Base-by-base conservation (phyloP, 1,140 invertebrate species). In the Drosophila hydei region DNA sequence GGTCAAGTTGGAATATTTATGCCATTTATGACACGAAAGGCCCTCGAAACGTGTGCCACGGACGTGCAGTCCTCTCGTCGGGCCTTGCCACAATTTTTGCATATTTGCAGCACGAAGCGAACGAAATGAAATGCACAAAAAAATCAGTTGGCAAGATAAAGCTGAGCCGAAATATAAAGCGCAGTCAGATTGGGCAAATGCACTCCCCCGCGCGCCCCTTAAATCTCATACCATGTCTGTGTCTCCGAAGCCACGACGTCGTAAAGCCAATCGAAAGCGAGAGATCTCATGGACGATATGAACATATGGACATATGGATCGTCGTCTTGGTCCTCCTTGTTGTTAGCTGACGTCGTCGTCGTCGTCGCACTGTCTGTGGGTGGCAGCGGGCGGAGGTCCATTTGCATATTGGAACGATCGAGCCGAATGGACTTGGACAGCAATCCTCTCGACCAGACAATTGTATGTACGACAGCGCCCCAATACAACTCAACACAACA, bases 1-100 rank as follows among this genome's bases (percentile, higher is more conserved):
- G 83, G 83, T 88, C 83, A 88, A 88, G 73, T 72, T 77, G 81
- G 81, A 88, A 88, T 88, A 88, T 88, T 88, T 88, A 88, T 88
- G 83, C 84, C 83, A 88, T 88, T 88, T 88, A 88, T 88, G 83
- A 88, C 83, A 88, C 83, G 83, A 88, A 77, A 88, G 83, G 74
- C 83, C 83, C 83, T 88, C 81, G 78, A 64, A 85, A 85, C 80
- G 80, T 85, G 81, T 84, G 68, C 79, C 79, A 56, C 47, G 48
- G 14, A 68, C 55, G 55, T 59, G 36, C 33, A 38, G 19, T 16
- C 42, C 18, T 33, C 45, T 36, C 21, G 6, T 30, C 36, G 25
- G 36, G 56, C 72, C 65, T 77, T 79, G 69, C 68, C 50, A 64
- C 61, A 77, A 79, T 88, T 88, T 88, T 88, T 88, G 83, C 83